Conservation (phyloP, 2,797 vertebrate genomes). For the Hydrophis major region DNA sequence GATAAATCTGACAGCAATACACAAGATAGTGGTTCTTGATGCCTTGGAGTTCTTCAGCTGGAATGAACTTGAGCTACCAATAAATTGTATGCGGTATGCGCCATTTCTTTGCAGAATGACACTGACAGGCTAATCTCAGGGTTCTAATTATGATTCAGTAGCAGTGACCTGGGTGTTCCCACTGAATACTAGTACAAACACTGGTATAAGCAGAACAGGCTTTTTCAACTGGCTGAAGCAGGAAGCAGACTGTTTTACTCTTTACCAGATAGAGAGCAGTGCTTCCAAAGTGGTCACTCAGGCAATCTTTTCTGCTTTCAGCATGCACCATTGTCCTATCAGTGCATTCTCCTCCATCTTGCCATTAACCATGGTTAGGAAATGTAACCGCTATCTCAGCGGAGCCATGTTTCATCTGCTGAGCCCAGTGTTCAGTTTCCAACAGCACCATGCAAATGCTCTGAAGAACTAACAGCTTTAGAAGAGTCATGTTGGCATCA, state of each 20-base stretch:
- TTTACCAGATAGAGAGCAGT: neutral
- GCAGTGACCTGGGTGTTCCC: constrained; percentile 30
- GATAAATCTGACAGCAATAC: neutral
- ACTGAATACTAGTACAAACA: constrained; percentile 45
- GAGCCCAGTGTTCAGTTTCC: neutral
- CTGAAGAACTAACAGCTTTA: neutral
- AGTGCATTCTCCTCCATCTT: neutral
- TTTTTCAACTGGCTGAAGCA: constrained; percentile 28
- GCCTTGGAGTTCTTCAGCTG: neutral
- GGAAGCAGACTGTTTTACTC: constrained; percentile 4
- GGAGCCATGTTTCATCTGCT: neutral
- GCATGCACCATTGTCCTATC: neutral
- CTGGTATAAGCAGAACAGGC: constrained; percentile 28
- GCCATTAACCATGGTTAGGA: neutral
- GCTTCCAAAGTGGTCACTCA: neutral
- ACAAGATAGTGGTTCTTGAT: neutral
- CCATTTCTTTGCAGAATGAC: neutral
- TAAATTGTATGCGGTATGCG: neutral
- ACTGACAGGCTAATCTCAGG: neutral
- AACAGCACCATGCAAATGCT: neutral
- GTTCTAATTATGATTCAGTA: constrained; percentile 21
- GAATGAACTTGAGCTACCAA: neutral
- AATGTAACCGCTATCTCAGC: neutral
- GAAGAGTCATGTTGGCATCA: neutral
- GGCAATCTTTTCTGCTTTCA: neutral